phyloP scores from a whole-genome alignment of 2,113 vertebrate species.

The Strix aluco region DNA sequence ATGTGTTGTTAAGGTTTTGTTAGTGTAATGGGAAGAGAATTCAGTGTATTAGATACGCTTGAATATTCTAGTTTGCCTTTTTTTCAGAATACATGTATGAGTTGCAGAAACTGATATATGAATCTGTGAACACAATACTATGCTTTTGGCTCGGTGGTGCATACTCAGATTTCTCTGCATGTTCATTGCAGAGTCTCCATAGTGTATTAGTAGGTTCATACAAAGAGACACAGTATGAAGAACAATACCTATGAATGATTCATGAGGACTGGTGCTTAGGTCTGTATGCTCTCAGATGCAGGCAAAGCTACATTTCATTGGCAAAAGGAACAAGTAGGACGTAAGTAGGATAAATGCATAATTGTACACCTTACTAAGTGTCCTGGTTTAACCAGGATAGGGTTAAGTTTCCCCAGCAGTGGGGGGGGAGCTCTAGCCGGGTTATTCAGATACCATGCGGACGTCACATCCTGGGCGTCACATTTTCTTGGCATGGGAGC shows the following conservation, averaged over 20 bases:
- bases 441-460: no score
- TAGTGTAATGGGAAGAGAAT: background rate
- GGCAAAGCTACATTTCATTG: background rate
- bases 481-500: no score
- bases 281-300: background rate
- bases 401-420: no score
- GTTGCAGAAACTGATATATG: background rate
- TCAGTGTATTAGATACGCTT: background rate
- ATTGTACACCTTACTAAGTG: background rate
- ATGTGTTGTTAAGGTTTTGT: background rate
- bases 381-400: no score
- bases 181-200: background rate
- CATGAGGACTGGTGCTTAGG: background rate
- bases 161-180: background rate
- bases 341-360: background rate
- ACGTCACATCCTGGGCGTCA: no score
- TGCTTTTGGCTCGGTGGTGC: rapidly evolving
- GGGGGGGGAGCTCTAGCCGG: no score
- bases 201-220: background rate
- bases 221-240: background rate
- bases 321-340: background rate
- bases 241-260: background rate
- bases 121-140: background rate
- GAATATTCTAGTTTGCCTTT: background rate
- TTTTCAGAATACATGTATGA: background rate